phyloP scores from a whole-genome alignment of 92 coral and sea anemone species.

The Zoanthus sansibaricus region DNA sequence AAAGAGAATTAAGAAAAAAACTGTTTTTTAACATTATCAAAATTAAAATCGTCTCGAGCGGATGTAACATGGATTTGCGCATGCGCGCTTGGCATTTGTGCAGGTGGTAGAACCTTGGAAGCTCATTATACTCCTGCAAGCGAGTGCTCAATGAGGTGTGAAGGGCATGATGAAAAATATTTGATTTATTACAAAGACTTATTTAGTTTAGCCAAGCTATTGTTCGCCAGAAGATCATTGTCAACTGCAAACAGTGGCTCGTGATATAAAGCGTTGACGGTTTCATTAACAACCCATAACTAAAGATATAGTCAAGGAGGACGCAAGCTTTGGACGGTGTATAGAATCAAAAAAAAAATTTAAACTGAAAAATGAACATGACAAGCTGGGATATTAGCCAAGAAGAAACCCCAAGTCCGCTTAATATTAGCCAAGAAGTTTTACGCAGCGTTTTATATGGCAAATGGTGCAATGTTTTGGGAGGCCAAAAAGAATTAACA shows the following conservation, averaged over 20 bases:
- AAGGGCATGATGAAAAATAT: constrained; percentile 96
- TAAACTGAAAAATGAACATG: constrained; percentile 20
- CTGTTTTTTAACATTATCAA: constrained; percentile 47
- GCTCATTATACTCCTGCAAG: constrained; percentile 81
- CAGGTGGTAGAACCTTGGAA: constrained; percentile 87
- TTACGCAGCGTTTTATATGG: constrained; percentile 97
- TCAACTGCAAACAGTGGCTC: constrained; percentile 83
- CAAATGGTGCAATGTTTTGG: constrained; percentile 99
- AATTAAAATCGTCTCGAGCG: constrained; percentile 67
- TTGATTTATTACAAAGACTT: constrained; percentile 99
- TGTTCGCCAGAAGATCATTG: constrained; percentile 95
- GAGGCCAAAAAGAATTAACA: constrained; percentile 95
- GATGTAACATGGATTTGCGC: constrained; percentile 67
- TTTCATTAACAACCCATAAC: constrained; percentile 81
- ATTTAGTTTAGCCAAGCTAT: constrained; percentile 98
- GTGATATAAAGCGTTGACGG: constrained; percentile 74
- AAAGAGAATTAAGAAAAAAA: neutral
- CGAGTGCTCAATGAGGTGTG: constrained; percentile 93
- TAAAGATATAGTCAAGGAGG: constrained; percentile 71
- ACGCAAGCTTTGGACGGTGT: constrained; percentile 44
- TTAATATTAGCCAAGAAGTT: constrained; percentile 96
- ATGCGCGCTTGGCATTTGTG: constrained; percentile 71
- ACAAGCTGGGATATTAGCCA: constrained; percentile 46
- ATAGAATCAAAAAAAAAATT: neutral
- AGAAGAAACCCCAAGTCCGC: constrained; percentile 64